phyloP scores from a whole-genome alignment of 2,888 invertebrate genomes.

The Smittia aterrima region DNA sequence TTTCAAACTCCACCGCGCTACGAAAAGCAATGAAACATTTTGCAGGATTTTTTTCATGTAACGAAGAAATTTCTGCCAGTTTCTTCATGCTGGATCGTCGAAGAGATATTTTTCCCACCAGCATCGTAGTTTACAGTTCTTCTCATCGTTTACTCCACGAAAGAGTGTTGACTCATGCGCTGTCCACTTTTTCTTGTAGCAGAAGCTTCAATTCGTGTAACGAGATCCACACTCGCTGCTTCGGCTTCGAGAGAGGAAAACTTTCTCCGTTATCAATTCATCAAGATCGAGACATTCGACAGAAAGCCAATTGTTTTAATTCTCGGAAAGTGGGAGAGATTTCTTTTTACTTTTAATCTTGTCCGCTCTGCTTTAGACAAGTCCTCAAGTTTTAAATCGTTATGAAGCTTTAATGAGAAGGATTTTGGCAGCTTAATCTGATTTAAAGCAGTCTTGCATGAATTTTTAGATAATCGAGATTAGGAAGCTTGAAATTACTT shows the following conservation, averaged over 20 bases:
- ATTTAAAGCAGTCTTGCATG: too few relatives aligned
- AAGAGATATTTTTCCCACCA: slow-evolving; percentile 19
- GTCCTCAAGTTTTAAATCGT: too few relatives aligned
- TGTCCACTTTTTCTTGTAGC: not conserved
- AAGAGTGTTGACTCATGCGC: slow-evolving; percentile 12
- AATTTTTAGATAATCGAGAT: too few relatives aligned
- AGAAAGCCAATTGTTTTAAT: not conserved
- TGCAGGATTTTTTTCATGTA: not conserved
- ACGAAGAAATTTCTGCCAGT: slow-evolving; percentile 16
- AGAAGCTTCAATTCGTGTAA: slow-evolving; percentile 1
- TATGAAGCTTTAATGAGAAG: too few relatives aligned
- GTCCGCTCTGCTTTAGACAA: too few relatives aligned
- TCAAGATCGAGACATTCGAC: slow-evolving; percentile 18
- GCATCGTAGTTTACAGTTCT: not conserved
- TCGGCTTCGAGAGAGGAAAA: slow-evolving; percentile 7
- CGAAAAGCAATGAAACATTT: slow-evolving; percentile 26
- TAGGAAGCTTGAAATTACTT: too few relatives aligned
- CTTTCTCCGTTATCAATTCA: slow-evolving; percentile 24
- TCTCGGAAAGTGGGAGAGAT: too few relatives aligned
- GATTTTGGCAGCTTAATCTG: too few relatives aligned
- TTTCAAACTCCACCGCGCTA: slow-evolving; percentile 18
- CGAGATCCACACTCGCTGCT: not conserved
- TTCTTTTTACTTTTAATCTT: too few relatives aligned
- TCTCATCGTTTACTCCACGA: not conserved
- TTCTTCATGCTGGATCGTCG: slow-evolving; percentile 28